A percentile compares a stretch with the other conserved stretches of the same genome.
These are phyloP conservation scores for Phoxinus phoxinus DNA, from an alignment of 2,113 vertebrate genomes.

Conservation along the genomic window DNA sequence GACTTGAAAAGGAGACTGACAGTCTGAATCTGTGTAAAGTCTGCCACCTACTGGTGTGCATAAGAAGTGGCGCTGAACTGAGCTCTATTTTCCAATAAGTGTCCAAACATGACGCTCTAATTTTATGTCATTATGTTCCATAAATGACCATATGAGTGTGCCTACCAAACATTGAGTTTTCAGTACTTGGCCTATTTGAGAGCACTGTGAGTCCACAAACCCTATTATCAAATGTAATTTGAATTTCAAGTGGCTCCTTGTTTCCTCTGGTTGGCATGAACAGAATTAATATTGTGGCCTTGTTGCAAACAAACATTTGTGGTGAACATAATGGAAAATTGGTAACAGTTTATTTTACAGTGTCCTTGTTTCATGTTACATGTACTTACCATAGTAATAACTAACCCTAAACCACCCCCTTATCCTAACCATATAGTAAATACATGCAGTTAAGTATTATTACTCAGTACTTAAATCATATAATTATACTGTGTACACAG, in stretches of 20 bases:
- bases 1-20: background rate
- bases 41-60: slow-evolving; percentile 15
- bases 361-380: no score
- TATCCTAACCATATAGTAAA: no score
- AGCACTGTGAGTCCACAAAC: background rate
- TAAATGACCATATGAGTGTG: background rate
- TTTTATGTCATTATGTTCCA: background rate
- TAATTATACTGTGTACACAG: no score
- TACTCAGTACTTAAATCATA: no score
- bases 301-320: background rate
- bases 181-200: background rate
- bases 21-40: slow-evolving; percentile 10
- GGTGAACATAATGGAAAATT: background rate
- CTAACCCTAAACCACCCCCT: no score
- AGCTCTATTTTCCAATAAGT: background rate
- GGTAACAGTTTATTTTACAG: no score
- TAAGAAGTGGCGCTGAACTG: background rate
- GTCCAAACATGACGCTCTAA: background rate
- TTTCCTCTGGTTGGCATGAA: background rate
- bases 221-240: background rate
- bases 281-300: background rate
- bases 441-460: no score
- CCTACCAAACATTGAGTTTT: background rate
- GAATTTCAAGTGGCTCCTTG: background rate
- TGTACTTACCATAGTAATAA: no score